Evolutionary conservation across 2,797 vertebrate genomes (phyloP).

Genomic region (Anniella stebbinsi): DNA sequence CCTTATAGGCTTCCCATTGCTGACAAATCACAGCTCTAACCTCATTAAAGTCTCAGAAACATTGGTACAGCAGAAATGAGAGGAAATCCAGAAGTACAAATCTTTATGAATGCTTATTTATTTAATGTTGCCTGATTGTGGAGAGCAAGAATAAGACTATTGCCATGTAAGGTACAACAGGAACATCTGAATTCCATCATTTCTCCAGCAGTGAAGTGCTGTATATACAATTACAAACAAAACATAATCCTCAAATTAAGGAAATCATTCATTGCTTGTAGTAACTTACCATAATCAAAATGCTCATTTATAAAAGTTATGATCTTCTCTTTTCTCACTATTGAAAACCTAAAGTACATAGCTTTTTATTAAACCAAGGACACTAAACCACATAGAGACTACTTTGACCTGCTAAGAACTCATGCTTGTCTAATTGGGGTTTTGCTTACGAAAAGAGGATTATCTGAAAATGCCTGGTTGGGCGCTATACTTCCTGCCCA

Average conservation of each 20-base stretch:
- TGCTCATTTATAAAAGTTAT: neutral
- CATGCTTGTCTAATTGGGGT: neutral
- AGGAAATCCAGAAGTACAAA: neutral
- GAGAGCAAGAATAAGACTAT: neutral
- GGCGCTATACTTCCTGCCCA: neutral
- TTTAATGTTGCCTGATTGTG: neutral
- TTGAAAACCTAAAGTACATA: neutral
- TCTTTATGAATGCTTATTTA: neutral
- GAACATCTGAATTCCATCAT: too few relatives aligned
- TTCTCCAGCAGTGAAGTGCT: neutral
- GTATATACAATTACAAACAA: neutral
- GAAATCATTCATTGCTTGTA: neutral
- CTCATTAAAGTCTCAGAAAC: neutral
- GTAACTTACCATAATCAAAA: too few relatives aligned
- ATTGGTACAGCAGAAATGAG: neutral
- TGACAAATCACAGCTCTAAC: neutral
- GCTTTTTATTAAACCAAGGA: neutral
- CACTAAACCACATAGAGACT: neutral
- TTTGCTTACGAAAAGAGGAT: neutral
- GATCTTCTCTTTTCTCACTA: neutral
- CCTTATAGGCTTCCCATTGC: neutral
- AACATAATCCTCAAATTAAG: neutral
- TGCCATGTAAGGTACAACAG: neutral
- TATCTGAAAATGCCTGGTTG: neutral
- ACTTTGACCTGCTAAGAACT: neutral